Conservation (phyloP, 2,113 vertebrate species). For the Macrotis lagotis region DNA sequence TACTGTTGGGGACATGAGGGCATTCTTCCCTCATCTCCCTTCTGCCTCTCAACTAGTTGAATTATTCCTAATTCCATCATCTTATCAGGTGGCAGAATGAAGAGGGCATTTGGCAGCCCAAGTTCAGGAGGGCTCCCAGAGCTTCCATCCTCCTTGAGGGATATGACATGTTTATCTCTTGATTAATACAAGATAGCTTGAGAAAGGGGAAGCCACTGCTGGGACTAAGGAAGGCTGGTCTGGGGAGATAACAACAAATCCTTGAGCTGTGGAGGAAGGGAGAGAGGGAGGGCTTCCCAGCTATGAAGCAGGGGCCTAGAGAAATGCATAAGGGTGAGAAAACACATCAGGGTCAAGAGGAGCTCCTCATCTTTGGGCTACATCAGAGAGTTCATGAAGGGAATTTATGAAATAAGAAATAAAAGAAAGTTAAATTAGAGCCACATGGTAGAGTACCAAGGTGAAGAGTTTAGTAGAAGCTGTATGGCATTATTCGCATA, state of each 20-base stretch:
- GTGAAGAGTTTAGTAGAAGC: not conserved
- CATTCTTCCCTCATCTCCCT: not conserved
- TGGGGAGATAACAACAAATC: not conserved
- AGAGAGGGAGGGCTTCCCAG: not conserved
- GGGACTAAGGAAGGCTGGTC: not conserved
- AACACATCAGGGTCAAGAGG: not conserved
- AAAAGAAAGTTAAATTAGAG: not conserved
- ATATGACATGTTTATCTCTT: not conserved
- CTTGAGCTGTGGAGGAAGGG: not conserved
- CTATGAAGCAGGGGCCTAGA: not conserved
- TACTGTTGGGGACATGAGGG: not conserved
- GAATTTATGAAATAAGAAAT: not conserved
- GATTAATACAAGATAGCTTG: not conserved
- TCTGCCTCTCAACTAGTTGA: not conserved
- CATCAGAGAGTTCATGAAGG: not conserved
- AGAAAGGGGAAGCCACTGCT: not conserved
- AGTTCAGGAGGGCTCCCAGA: not conserved
- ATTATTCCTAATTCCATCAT: not conserved
- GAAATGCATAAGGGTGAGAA: not conserved
- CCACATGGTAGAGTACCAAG: not conserved
- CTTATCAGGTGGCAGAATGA: not conserved
- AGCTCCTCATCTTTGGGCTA: not conserved
- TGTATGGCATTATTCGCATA: not conserved
- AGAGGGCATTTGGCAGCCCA: not conserved
- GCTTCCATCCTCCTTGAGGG: not conserved